Evolutionary conservation across 2,888 invertebrate species (phyloP), one percentile per base, ranked within the genome.

Genomic region (Fabriciana adippe): DNA sequence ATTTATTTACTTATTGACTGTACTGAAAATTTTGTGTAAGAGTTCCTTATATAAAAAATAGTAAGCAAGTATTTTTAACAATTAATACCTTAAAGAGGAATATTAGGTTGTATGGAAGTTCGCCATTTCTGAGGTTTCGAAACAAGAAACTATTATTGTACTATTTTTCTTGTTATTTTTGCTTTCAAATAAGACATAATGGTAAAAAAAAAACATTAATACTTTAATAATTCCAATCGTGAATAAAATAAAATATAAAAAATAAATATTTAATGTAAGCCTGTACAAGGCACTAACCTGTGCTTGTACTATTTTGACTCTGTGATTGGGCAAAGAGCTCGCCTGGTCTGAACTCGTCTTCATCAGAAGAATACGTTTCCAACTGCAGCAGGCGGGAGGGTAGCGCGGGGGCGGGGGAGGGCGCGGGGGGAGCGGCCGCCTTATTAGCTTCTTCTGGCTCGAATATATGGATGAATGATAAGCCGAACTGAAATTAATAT

Each of bases 391-490:
- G 47, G 18, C 75, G 73, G 50, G 71, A 64, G 57, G 66, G 54
- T 63, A 74, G 62, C 35, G 53, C 15, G 67, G 73, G 63, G 63
- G 64, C 3, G 70, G 71, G 13, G 50, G 54, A 16, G 69, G 66
- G 13, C 64, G 63, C 45, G 55, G 57, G 26, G 50, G 69, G 57
- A 6, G 64, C 51, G 48, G 41, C 26, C 21, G 48, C 18, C 16
- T 35, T 61, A 11, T 41, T 18, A 41, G 15, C 6, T 2, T 61
- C 61, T 16, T 93, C 93, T 72, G 94, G 93, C 66, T 83, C 85
- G 72, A 83, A 85, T 13, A 97, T 86, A 78, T 95, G 96, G 60
- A 98, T 90, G 85, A 98, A 98, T 0, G 96, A 95, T 15, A 98
- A 83, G 0, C 98, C 98, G 86, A 95, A 98, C 85, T 96, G 94